Conservation (phyloP, 92 coral and sea anemone genomes). For the Zoanthus solanderi region DNA sequence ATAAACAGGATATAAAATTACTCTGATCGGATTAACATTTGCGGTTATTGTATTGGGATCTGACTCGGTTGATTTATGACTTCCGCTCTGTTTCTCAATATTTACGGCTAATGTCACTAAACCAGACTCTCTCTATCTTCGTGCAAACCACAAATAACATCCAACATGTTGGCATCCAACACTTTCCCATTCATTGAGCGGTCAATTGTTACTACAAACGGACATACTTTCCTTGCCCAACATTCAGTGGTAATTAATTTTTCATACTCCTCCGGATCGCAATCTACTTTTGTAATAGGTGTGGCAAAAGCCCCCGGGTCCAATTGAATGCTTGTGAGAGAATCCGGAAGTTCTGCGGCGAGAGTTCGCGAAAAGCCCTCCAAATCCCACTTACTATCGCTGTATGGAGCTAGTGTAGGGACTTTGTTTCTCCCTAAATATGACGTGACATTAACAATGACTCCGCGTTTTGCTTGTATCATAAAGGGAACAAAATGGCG, state of each 20-base stretch:
- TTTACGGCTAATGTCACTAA: neutral
- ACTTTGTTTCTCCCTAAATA: slow-evolving; percentile 47
- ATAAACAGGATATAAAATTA: too few species aligned
- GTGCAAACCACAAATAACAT: slow-evolving; percentile 30
- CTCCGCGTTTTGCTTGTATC: slow-evolving; percentile 39
- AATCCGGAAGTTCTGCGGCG: slow-evolving; percentile 56
- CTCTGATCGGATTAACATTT: too few species aligned
- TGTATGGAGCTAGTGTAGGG: slow-evolving; percentile 37
- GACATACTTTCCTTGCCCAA: slow-evolving; percentile 61
- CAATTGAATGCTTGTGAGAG: slow-evolving; percentile 43
- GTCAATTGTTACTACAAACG: slow-evolving; percentile 45
- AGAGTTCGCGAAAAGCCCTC: slow-evolving; percentile 56
- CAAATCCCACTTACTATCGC: slow-evolving; percentile 49
- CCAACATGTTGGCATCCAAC: slow-evolving; percentile 25
- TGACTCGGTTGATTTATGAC: too few species aligned
- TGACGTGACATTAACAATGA: slow-evolving; percentile 52
- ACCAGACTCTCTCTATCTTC: slow-evolving; percentile 46
- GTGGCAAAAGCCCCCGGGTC: slow-evolving; percentile 56
- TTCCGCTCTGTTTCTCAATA: neutral
- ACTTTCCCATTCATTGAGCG: slow-evolving; percentile 51
- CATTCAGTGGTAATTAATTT: slow-evolving; percentile 43
- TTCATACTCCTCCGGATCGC: slow-evolving; percentile 42
- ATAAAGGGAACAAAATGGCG: slow-evolving; percentile 60
- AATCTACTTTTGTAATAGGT: slow-evolving; percentile 38
- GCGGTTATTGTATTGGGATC: too few species aligned